phyloP scores from a whole-genome alignment of 1,140 invertebrate genomes.

The Drosophila eugracilis region DNA sequence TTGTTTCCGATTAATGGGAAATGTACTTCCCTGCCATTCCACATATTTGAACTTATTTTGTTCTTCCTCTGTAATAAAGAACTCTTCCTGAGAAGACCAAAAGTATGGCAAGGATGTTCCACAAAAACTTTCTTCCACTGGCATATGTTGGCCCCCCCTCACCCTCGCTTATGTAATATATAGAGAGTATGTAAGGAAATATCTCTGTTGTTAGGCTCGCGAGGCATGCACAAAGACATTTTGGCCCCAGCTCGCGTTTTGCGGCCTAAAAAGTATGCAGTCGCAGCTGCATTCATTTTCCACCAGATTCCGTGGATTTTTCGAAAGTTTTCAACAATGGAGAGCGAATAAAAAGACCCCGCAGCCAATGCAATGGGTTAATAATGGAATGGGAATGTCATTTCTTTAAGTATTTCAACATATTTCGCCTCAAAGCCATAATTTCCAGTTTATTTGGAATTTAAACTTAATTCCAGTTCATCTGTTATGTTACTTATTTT shows the following conservation, averaged over 20 bases:
- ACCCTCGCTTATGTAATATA: neutral
- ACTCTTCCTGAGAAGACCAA: conserved; percentile 38
- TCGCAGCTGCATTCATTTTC: conserved; percentile 35
- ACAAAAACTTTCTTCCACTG: conserved; percentile 39
- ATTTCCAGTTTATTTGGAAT: conserved; percentile 5
- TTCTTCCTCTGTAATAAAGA: conserved; percentile 50
- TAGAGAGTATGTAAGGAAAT: conserved; percentile 9
- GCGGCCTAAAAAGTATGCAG: conserved; percentile 36
- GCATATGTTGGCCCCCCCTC: conserved; percentile 16
- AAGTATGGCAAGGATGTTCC: conserved; percentile 63
- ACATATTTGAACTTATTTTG: conserved; percentile 18
- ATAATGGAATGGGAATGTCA: conserved; percentile 28
- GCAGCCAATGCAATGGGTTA: conserved; percentile 32
- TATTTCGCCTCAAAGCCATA: neutral
- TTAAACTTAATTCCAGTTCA: conserved; percentile 25
- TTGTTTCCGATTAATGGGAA: too few relatives aligned
- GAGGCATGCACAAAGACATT: conserved; percentile 43
- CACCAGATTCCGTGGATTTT: conserved; percentile 27
- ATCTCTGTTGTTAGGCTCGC: conserved; percentile 49
- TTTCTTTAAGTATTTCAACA: conserved; percentile 15
- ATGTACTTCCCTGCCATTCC: conserved; percentile 7
- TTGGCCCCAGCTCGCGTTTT: conserved; percentile 3
- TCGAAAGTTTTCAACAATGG: conserved; percentile 47
- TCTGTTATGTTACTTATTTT: conserved; percentile 6
- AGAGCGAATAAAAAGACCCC: conserved; percentile 23